A percentile compares a stretch with the other conserved stretches of the same genome.
These are phyloP conservation scores for Andrena camellia DNA, from an alignment of 2,888 invertebrate species.

Conservation along the genomic window DNA sequence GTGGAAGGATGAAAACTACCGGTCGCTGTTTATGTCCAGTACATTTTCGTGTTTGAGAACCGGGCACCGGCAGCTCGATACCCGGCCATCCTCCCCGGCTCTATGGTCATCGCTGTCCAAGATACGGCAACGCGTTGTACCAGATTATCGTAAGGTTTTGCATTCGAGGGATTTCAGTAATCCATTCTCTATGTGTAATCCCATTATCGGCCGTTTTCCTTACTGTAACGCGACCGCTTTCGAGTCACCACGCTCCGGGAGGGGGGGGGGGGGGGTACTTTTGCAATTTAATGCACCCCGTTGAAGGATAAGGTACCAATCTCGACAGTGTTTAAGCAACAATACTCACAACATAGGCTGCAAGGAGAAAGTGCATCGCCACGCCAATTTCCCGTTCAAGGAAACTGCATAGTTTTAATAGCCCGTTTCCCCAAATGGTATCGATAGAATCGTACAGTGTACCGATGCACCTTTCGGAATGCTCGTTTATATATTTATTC, in stretches of 20 bases:
- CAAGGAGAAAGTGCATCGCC: not conserved
- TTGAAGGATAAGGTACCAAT: not conserved
- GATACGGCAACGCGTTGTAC: conserved; percentile 56
- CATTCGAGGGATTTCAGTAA: conserved; percentile 82
- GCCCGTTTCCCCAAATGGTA: conserved; percentile 1
- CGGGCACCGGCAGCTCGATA: conserved; percentile 22
- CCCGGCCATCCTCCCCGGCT: not conserved
- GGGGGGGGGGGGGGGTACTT: no score
- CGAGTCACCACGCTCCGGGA: not conserved
- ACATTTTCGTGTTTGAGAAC: conserved; percentile 42
- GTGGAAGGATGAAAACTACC: conserved; percentile 42
- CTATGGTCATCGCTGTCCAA: conserved; percentile 42
- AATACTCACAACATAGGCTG: no score
- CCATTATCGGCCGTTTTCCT: conserved; percentile 80
- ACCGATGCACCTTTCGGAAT: conserved; percentile 5
- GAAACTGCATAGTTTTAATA: not conserved
- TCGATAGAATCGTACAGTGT: not conserved
- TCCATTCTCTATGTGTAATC: conserved; percentile 79
- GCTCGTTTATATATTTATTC: conserved; percentile 28
- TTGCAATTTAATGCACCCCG: not conserved
- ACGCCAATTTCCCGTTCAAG: not conserved
- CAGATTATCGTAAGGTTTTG: conserved; percentile 75
- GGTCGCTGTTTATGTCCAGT: conserved; percentile 38
- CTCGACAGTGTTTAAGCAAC: not conserved
- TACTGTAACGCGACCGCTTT: conserved; percentile 47